A percentile compares a stretch with the other conserved stretches of the same genome.
These are phyloP conservation scores for Heliconius himera DNA, from an alignment of 1,140 invertebrate genomes.

Conservation along the genomic window DNA sequence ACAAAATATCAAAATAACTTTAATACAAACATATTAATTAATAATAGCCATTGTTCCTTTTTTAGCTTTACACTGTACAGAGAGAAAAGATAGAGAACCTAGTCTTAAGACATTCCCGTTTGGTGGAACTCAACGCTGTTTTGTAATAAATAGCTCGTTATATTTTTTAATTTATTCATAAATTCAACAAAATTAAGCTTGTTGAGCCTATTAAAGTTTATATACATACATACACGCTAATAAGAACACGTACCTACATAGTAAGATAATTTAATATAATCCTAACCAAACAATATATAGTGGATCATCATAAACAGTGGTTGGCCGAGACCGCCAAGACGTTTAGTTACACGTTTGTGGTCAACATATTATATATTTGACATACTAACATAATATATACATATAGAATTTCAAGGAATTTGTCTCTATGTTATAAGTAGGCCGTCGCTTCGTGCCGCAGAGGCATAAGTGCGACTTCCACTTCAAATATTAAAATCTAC, in stretches of 20 bases:
- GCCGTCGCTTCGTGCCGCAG: no score
- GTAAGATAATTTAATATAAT: constrained; percentile 1
- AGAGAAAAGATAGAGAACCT: no score
- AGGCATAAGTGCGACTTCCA: no score
- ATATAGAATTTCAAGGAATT: not conserved
- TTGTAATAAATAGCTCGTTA: no score
- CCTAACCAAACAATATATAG: constrained; percentile 9
- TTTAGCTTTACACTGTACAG: no score
- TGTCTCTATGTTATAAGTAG: not conserved
- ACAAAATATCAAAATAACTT: no score
- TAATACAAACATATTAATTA: no score
- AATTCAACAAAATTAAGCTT: not conserved
- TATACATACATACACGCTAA: not conserved
- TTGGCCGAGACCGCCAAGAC: constrained; percentile 13
- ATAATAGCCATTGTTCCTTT: no score
- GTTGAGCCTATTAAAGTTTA: not conserved
- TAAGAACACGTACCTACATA: not conserved
- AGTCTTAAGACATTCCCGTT: no score
- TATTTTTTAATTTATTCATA: not conserved
- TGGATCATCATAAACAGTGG: constrained; percentile 2
- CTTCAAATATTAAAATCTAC: no score
- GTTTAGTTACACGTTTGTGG: constrained; percentile 20
- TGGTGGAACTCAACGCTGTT: no score
- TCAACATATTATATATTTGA: not conserved
- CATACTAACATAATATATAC: not conserved